Evolutionary conservation across 2,888 invertebrate genomes (phyloP), one percentile per base, ranked within the genome.

Genomic region (Dynastes grantii): DNA sequence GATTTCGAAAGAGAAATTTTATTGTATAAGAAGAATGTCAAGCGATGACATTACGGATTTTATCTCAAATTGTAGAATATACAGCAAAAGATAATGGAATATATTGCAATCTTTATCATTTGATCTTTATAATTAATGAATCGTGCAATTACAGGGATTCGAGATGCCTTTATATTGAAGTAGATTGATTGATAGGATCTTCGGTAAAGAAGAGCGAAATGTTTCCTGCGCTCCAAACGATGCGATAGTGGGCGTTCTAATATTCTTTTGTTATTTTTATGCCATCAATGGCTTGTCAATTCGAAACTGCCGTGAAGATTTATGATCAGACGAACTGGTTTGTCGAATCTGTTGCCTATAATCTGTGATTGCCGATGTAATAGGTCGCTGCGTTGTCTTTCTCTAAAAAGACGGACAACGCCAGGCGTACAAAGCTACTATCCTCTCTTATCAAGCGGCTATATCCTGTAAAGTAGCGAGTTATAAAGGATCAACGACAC

Each of bases 401-500:
- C 65, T 45, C 13, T 67, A 45, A 45, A 45, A 67, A 67, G 71
- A 71, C n/a, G 32, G 29, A 55, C 58, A 71, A 71, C 37, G 22
- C 22, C 37, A 58, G 71, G 71, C 71, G 37, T 71, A 37, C 40
- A 11, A 45, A 45, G 45, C 45, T 73, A 51, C 32, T 49, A 63
- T 27, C 68, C 73, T 73, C 67, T 58, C 55, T 73, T 58, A 73
- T 73, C 73, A 73, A 70, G 45, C 45, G 45, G 9, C 45, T 29
- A 13, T 37, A 73, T 73, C 73, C 73, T 73, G 73, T 22, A 73
- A 73, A 58, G 37, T 55, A 61, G 55, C 73, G 37, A 16, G 58
- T 73, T 73, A 73, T 73, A 73, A 73, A 73, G 73, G 73, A 73
- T 73, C 73, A 73, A 58, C 73, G 73, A 73, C 73, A 55, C 73